These are phyloP conservation scores for Caenorhabditis inopinata DNA, from an alignment of 1,140 invertebrate genomes.

Conservation along the genomic window DNA sequence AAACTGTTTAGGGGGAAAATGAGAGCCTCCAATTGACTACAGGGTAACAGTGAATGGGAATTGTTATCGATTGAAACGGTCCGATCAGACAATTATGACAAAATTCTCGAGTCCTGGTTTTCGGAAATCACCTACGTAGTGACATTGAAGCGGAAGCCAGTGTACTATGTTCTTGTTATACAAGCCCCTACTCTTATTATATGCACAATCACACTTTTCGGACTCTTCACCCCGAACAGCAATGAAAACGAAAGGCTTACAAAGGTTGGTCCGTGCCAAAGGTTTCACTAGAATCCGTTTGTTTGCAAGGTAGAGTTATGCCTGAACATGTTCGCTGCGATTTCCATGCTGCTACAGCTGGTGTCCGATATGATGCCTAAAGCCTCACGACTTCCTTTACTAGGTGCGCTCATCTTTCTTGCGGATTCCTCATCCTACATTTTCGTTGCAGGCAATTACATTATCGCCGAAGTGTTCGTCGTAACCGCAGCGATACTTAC, in stretches of 20 bases:
- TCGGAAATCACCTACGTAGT: slow-evolving; percentile 23
- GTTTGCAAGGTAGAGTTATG: slow-evolving; percentile 42
- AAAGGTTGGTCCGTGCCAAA: neutral
- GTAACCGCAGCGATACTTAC: slow-evolving; percentile 21
- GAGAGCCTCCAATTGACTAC: neutral
- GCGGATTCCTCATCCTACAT: neutral
- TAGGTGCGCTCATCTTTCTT: neutral
- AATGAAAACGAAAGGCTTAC: slow-evolving; percentile 30
- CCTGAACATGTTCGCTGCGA: slow-evolving; percentile 41
- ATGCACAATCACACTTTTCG: slow-evolving; percentile 37
- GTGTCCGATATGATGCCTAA: slow-evolving; percentile 48
- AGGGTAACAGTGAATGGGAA: slow-evolving; percentile 49
- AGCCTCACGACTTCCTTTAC: slow-evolving; percentile 39
- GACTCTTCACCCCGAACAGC: slow-evolving; percentile 41
- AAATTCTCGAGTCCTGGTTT: slow-evolving; percentile 1
- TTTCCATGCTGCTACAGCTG: slow-evolving; percentile 47
- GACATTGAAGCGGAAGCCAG: slow-evolving; percentile 33
- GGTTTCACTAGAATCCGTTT: neutral
- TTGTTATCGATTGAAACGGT: neutral
- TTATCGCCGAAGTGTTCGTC: slow-evolving; percentile 38
- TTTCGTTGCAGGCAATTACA: slow-evolving; percentile 40
- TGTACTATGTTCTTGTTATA: slow-evolving; percentile 45
- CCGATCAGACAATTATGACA: neutral
- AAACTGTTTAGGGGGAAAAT: too few species aligned
- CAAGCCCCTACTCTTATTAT: slow-evolving; percentile 45